These are phyloP conservation scores for Caradrina kadenii DNA, from an alignment of 2,888 invertebrate species.

Conservation along the genomic window DNA sequence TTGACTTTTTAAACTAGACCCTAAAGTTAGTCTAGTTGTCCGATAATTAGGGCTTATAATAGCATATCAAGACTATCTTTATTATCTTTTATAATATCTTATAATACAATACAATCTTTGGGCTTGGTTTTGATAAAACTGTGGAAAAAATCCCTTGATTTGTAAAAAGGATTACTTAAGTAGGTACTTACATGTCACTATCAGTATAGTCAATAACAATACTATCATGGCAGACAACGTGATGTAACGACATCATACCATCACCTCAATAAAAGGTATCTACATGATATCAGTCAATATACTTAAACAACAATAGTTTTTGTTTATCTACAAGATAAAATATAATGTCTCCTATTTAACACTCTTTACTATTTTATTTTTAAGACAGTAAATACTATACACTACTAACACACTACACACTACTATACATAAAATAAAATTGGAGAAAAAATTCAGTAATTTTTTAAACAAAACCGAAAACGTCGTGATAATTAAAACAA, in stretches of 20 bases:
- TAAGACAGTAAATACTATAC: too few relatives aligned
- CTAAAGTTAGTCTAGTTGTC: not conserved
- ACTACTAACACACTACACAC: too few relatives aligned
- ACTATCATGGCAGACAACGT: not conserved
- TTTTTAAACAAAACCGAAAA: too few relatives aligned
- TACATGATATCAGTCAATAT: constrained; percentile 16
- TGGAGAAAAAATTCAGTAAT: too few relatives aligned
- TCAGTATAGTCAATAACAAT: not conserved
- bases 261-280: constrained; percentile 15
- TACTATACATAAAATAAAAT: too few relatives aligned
- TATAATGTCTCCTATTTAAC: not conserved
- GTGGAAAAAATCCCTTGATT: not conserved
- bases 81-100: not conserved
- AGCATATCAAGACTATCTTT: not conserved
- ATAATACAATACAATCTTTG: not conserved
- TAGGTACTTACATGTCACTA: not conserved
- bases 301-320: constrained; percentile 11
- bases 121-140: not conserved
- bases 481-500: too few relatives aligned
- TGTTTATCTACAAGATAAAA: constrained; percentile 18
- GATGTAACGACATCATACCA: constrained; percentile 3
- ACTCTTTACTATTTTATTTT: not conserved
- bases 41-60: not conserved
- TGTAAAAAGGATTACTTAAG: not conserved
- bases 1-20: too few relatives aligned